Conservation (phyloP, 2,797 vertebrate genomes). For the Sciaenops ocellatus region DNA sequence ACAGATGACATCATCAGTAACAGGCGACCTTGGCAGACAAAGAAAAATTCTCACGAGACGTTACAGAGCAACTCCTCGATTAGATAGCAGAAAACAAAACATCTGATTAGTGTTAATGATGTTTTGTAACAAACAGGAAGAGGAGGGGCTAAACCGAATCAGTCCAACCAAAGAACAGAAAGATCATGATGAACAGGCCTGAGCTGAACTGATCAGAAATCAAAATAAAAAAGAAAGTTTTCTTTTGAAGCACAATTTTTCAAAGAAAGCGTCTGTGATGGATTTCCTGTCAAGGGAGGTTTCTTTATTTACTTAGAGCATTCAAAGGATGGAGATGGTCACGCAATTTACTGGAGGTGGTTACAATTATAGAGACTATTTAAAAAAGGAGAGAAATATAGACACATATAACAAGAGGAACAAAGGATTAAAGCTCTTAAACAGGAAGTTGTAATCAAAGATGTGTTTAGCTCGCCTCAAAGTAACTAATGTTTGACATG, state of each 20-base stretch:
- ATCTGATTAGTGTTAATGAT: slow-evolving; percentile 53
- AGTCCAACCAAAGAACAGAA: not conserved
- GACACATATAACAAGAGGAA: not conserved
- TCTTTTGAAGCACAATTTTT: not conserved
- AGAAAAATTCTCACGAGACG: slow-evolving; percentile 1
- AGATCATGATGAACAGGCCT: not conserved
- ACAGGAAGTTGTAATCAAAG: not conserved
- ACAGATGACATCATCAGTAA: not conserved
- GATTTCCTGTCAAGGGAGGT: not conserved
- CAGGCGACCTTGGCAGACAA: not conserved
- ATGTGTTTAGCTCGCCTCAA: not conserved
- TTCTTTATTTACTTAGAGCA: not conserved
- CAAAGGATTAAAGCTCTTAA: not conserved
- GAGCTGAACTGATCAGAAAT: not conserved
- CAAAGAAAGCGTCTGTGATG: not conserved
- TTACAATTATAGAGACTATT: not conserved
- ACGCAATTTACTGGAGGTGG: not conserved
- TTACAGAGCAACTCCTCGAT: not conserved
- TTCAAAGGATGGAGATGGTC: not conserved
- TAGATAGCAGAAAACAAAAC: slow-evolving; percentile 39
- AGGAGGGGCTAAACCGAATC: not conserved
- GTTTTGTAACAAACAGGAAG: slow-evolving; percentile 64
- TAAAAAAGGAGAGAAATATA: not conserved
- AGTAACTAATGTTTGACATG: not conserved
- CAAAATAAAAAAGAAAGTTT: not conserved